Evolutionary conservation across 2,797 vertebrate genomes (phyloP), one percentile per base, ranked within the genome.

Genomic region (Sebastes oblongus): DNA sequence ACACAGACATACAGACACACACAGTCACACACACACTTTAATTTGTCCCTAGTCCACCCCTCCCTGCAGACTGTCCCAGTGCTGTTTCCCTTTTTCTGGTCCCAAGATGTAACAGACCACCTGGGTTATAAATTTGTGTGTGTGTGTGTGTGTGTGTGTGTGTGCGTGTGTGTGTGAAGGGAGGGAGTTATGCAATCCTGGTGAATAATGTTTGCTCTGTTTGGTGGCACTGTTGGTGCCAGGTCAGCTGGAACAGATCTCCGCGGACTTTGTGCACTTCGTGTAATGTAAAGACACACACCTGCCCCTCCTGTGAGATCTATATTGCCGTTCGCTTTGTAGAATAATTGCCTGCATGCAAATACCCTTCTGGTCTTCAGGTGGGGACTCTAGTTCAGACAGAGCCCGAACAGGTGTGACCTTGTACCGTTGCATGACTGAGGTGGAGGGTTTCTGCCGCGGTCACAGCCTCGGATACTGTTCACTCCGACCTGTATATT

Each of bases 231-330:
- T 36, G 64, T 77, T 80, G 50, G 56, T 77, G 34, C 54, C 74
- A 78, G 86, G 81, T 90, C 81, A 88, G 54, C 62, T 72, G 77
- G 82, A 86, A 88, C 13, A 73, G 16, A 83, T 78, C 62, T 77
- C 68, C 2, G 6, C 25, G 20, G 70, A 75, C 56, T 56, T 77
- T 64, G 73, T 82, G 66, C 79, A 75, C 42, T 78, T 71, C 13
- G 29, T 79, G 72, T 74, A 79, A 77, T 46, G 66, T 75, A 79
- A 81, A 82, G 65, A 59, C 46, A 39, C 66, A 70, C 85, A 85
- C 80, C 82, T 88, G 86, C 79, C 22, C 76, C 62, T 46, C 46
- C 65, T n/a, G 56, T 67, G 8, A 80, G 30, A 72, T 73, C 25
- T 77, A 59, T 76, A 78, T 4, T n/a, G 65, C 54, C 1, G 4